phyloP scores from a whole-genome alignment of 2,797 vertebrate species.

The Vireo griseus region DNA sequence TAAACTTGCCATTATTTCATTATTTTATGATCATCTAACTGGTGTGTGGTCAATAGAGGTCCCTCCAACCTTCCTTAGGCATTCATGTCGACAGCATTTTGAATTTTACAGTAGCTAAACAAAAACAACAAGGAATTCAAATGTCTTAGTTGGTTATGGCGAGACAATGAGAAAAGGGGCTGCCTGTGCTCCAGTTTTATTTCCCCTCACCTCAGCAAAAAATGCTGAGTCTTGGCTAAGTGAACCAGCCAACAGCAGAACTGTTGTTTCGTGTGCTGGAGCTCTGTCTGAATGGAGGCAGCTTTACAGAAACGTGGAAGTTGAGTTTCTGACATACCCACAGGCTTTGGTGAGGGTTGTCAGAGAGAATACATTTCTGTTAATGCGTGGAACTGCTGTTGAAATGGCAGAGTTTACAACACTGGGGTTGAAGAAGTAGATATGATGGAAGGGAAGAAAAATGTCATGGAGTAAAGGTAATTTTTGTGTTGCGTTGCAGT shows the following conservation, averaged over 20 bases:
- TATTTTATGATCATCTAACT: background rate
- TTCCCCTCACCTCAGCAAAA: slow-evolving; percentile 12
- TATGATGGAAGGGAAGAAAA: background rate
- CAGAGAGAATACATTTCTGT: background rate
- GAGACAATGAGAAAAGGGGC: slow-evolving; percentile 27
- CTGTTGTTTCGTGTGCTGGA: background rate
- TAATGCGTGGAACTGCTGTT: fast-evolving
- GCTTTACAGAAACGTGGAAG: background rate
- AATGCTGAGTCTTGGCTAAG: background rate
- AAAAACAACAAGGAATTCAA: slow-evolving; percentile 56
- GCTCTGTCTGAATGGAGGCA: background rate
- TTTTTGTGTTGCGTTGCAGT: background rate
- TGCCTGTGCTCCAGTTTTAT: background rate
- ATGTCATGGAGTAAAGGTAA: background rate
- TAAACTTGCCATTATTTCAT: slow-evolving; percentile 1
- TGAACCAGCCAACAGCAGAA: background rate
- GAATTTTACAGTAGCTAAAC: slow-evolving; percentile 48
- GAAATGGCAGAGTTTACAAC: background rate
- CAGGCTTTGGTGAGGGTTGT: fast-evolving
- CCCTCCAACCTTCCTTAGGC: background rate
- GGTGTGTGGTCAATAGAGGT: background rate
- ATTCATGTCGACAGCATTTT: slow-evolving; percentile 29
- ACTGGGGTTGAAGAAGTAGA: background rate
- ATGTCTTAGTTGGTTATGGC: slow-evolving; percentile 23
- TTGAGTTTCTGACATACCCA: background rate